Base-by-base conservation (phyloP, 2,797 vertebrate genomes). In the Parauchenoglanis ngamensis region DNA sequence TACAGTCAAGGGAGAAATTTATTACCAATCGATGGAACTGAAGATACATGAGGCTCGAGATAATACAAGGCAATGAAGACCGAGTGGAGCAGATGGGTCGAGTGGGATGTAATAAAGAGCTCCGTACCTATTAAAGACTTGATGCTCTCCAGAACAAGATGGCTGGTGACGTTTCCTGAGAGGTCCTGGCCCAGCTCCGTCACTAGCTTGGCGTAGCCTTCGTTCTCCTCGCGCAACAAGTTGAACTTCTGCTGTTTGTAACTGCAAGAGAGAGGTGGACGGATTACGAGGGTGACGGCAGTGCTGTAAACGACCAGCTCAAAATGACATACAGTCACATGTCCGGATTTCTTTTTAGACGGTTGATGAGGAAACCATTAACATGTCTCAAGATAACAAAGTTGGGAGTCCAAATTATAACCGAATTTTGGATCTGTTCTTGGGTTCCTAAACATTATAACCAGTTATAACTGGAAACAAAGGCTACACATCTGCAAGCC, bases 231-330 rank as follows among this genome's bases (percentile, higher is more conserved):
- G 93, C 98, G 94, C 92, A 99, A 94, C 92, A 99, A 96, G 93
- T 99, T 99, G 93, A 99, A 99, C 95, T 99, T 99, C 95, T 99
- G 98, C 90, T 99, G 98, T 90, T 99, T 99, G 92, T 99, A 99
- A 96, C 98, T 99, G 93, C 63, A 93, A 94, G 54, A 67, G 19
- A 49, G 8, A 4, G 7, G 52, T 0, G n/a, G 0, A 61, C 19
- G 13, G 28, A 23, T 57, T 35, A 57, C 2, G 54, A 31, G n/a
- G 15, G 52, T 17, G 75, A 21, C n/a, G 4, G 12, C 7, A 56
- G n/a, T 5, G 23, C 21, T 21, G 23, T 72, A 72, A 44, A 19
- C 3, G 7, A 70, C 68, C 6, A 46, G 21, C 23, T 46, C 10
- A 25, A 70, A 13, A 46, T 44, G 3, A 23, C 44, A 21, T 7